phyloP scores from a whole-genome alignment of 2,113 vertebrate species.

The Lophius piscatorius region DNA sequence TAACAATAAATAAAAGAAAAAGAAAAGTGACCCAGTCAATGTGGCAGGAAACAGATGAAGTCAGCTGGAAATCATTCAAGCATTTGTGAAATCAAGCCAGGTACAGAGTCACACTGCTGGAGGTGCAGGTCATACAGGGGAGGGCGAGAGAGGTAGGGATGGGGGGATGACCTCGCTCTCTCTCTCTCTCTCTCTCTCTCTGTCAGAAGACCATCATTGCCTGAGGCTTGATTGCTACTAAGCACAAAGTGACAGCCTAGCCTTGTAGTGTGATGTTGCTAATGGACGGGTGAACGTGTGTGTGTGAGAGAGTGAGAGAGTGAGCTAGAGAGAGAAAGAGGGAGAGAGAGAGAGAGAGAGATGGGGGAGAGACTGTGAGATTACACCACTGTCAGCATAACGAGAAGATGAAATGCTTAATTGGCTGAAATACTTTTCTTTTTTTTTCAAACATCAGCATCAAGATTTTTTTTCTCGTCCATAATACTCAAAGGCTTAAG shows the following conservation, averaged over 20 bases:
- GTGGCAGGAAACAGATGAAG: conserved; percentile 16
- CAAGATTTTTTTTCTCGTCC: not conserved
- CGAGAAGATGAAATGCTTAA: conserved; percentile 22
- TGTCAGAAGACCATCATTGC: conserved; percentile 51
- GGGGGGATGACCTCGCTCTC: conserved; percentile 22
- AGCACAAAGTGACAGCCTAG: conserved; percentile 61
- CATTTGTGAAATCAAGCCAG: conserved; percentile 22
- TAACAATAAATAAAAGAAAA: too few relatives aligned
- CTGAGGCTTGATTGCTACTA: conserved; percentile 51
- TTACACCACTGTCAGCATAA: conserved; percentile 27
- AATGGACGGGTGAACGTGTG: conserved; percentile 46
- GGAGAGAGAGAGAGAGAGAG: conserved; percentile 3
- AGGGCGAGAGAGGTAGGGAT: conserved; percentile 3
- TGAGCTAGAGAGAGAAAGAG: too few relatives aligned
- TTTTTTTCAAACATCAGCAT: not conserved
- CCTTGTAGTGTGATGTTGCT: conserved; percentile 48
- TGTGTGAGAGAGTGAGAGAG: conserved; percentile 8
- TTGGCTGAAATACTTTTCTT: conserved; percentile 20
- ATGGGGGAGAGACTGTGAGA: conserved; percentile 7
- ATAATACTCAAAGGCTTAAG: too few relatives aligned
- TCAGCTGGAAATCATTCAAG: conserved; percentile 43
- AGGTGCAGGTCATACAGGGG: conserved; percentile 30
- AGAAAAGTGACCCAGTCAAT: conserved; percentile 4
- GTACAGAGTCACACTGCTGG: conserved; percentile 19
- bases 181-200: conserved; percentile 38